Evolutionary conservation across 2,113 vertebrate genomes (phyloP).

Genomic region (Tapirus terrestris): DNA sequence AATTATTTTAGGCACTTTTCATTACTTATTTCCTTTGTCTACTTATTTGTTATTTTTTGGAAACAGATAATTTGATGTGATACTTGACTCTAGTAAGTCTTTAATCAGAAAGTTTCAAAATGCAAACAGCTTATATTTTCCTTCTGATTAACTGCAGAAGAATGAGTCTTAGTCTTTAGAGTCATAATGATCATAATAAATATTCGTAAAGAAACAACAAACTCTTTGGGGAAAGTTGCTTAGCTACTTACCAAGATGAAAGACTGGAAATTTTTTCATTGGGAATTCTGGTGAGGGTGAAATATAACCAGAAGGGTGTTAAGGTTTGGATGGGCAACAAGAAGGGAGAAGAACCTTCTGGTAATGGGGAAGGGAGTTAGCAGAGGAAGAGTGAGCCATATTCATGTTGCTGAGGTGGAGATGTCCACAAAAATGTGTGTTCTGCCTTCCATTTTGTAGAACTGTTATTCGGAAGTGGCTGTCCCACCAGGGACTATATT

Average conservation of each 20-base stretch:
- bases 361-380: not conserved
- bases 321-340: not conserved
- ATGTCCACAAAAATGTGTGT: not conserved
- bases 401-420: not conserved
- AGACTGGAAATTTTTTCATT: not conserved
- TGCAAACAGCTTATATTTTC: not conserved
- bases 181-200: conserved; percentile 33
- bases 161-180: conserved; percentile 32
- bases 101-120: conserved; percentile 57
- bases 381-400: not conserved
- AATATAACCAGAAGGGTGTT: not conserved
- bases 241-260: conserved; percentile 8
- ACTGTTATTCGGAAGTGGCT: not conserved
- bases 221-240: conserved; percentile 4
- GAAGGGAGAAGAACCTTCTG: not conserved
- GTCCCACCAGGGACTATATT: not conserved
- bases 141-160: conserved; percentile 34
- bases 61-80: conserved; percentile 38
- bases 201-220: not conserved
- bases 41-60: conserved; percentile 33
- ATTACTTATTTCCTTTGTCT: conserved; percentile 39
- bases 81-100: not conserved
- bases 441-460: not conserved
- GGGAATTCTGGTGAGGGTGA: not conserved
- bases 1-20: conserved; percentile 42